phyloP scores from a whole-genome alignment of 2,888 invertebrate species.

The Acronicta aceris region DNA sequence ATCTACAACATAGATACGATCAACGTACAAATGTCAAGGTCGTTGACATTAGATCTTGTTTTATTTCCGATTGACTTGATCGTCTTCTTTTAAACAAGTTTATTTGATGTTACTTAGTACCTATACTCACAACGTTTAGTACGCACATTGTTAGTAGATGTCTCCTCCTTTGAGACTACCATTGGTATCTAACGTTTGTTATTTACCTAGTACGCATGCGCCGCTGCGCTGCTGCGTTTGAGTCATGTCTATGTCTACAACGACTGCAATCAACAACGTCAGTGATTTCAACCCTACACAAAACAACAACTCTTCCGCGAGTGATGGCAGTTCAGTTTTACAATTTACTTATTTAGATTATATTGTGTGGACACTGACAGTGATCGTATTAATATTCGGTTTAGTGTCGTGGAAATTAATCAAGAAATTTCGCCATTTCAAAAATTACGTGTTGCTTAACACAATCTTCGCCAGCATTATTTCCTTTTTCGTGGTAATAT shows the following conservation, averaged over 20 bases:
- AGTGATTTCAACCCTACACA: not conserved
- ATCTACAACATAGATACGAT: no score
- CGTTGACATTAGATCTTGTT: no score
- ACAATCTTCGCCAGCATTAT: not conserved
- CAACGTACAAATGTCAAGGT: no score
- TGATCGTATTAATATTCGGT: constrained; percentile 11
- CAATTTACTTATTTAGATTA: not conserved
- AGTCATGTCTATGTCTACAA: constrained; percentile 1
- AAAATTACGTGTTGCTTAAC: constrained; percentile 15
- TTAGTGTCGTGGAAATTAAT: constrained; percentile 10
- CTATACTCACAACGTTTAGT: not conserved
- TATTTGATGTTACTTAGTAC: no score
- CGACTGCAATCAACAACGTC: not conserved
- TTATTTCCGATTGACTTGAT: no score
- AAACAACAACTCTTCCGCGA: not conserved
- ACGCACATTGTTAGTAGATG: no score
- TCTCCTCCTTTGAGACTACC: no score
- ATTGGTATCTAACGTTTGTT: no score
- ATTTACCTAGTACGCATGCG: not conserved
- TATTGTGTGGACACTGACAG: not conserved
- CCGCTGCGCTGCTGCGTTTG: no score
- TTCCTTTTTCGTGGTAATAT: not conserved
- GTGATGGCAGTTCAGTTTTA: not conserved
- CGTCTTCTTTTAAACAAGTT: no score
- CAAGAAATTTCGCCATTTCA: constrained; percentile 11